Evolutionary conservation across 2,888 invertebrate genomes (phyloP).

Genomic region (Syrista parreyssii): DNA sequence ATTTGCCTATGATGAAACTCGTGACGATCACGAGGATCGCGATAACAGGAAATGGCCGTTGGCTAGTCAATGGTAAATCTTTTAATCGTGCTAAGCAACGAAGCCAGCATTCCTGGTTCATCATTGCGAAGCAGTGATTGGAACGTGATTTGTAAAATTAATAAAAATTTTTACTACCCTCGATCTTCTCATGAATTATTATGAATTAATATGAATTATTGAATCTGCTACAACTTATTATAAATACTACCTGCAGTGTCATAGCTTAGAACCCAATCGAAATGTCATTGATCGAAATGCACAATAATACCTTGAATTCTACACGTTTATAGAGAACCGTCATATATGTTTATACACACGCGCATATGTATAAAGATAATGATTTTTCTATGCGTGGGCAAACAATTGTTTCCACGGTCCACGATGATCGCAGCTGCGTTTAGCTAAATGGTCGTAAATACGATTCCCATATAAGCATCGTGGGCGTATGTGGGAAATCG

Average conservation of each 20-base stretch:
- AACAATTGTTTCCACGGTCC: neutral
- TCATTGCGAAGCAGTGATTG: neutral
- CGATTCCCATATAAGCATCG: neutral
- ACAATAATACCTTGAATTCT: neutral
- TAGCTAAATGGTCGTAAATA: neutral
- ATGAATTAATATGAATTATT: neutral
- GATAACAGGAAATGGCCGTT: neutral
- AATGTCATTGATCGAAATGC: neutral
- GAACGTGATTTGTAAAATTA: neutral
- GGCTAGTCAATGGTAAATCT: neutral
- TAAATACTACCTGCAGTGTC: neutral
- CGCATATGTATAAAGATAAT: neutral
- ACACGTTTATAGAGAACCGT: neutral
- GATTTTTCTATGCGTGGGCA: neutral
- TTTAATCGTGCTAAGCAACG: neutral
- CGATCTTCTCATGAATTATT: neutral
- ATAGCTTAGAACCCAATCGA: neutral
- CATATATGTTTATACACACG: neutral
- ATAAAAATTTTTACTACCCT: neutral
- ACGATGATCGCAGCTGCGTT: neutral
- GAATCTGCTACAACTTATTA: neutral
- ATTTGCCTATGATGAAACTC: neutral
- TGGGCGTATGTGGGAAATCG: neutral
- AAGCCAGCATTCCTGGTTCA: neutral
- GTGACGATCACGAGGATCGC: neutral